These are phyloP conservation scores for Zoanthus sociatus DNA, from an alignment of 92 coral and sea anemone species.

Conservation along the genomic window DNA sequence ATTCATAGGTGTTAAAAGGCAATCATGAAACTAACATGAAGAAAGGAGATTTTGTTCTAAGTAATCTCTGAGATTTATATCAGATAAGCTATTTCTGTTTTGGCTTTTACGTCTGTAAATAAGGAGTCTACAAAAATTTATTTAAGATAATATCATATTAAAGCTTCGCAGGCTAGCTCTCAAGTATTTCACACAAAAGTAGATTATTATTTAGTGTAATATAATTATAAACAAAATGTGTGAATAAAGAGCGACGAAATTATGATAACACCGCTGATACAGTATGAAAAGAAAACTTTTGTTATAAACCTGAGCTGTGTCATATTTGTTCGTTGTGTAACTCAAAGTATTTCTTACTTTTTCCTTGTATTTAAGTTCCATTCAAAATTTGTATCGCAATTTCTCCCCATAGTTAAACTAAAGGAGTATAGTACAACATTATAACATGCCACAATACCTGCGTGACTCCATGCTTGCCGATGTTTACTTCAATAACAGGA, in stretches of 20 bases:
- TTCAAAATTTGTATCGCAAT: constrained; percentile 1
- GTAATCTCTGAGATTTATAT: no score
- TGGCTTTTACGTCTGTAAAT: no score
- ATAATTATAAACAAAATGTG: not conserved
- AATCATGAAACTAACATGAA: constrained; percentile 15
- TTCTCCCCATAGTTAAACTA: not conserved
- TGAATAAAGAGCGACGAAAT: not conserved
- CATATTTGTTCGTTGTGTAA: not conserved
- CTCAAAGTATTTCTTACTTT: not conserved
- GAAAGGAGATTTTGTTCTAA: not conserved
- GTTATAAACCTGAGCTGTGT: not conserved
- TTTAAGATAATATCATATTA: not conserved
- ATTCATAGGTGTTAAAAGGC: not conserved
- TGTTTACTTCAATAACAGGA: constrained; percentile 50
- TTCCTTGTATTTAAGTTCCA: not conserved
- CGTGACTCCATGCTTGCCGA: constrained; percentile 41
- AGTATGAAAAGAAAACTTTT: not conserved
- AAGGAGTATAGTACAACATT: not conserved
- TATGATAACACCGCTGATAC: not conserved
- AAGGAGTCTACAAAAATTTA: not conserved
- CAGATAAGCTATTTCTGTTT: no score
- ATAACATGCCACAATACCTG: constrained; percentile 37
- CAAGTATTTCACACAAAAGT: not conserved
- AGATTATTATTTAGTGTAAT: not conserved
- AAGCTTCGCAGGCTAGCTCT: not conserved